Conservation (phyloP, 1,140 invertebrate species). For the Drosophila willistoni region DNA sequence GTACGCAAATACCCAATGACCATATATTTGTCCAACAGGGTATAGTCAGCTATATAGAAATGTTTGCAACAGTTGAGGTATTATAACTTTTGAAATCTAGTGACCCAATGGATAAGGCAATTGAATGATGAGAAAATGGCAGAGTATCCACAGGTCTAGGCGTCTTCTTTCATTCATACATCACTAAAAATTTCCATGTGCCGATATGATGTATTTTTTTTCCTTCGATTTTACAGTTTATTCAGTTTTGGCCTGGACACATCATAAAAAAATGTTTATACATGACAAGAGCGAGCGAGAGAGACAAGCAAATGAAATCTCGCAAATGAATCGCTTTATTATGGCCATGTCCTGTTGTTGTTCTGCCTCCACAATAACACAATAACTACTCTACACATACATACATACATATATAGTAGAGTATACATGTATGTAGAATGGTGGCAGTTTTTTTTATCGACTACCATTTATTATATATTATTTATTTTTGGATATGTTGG, state of each 20-base stretch:
- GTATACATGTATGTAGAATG: conserved; percentile 7
- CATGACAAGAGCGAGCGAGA: conserved; percentile 10
- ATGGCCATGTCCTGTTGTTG: conserved; percentile 48
- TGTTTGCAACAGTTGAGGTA: too few relatives aligned
- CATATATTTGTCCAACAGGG: neutral
- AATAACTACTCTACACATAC: neutral
- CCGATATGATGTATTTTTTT: too few relatives aligned
- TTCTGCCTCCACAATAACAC: conserved; percentile 21
- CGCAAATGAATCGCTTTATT: conserved; percentile 70
- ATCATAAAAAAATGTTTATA: conserved; percentile 16
- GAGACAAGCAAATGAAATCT: conserved; percentile 36
- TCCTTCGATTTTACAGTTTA: conserved; percentile 21
- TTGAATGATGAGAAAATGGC: too few relatives aligned
- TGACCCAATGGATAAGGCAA: too few relatives aligned
- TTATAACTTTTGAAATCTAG: too few relatives aligned
- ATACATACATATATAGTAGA: conserved; percentile 35
- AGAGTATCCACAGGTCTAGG: neutral
- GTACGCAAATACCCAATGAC: conserved; percentile 7
- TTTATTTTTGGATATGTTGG: conserved; percentile 69
- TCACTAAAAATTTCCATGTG: too few relatives aligned
- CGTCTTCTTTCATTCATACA: neutral
- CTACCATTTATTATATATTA: conserved; percentile 59
- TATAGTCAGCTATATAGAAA: neutral
- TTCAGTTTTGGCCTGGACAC: conserved; percentile 8
- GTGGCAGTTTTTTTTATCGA: conserved; percentile 62